Evolutionary conservation across 2,797 vertebrate species (phyloP), one percentile per base, ranked within the genome.

Genomic region (Catharus ustulatus): DNA sequence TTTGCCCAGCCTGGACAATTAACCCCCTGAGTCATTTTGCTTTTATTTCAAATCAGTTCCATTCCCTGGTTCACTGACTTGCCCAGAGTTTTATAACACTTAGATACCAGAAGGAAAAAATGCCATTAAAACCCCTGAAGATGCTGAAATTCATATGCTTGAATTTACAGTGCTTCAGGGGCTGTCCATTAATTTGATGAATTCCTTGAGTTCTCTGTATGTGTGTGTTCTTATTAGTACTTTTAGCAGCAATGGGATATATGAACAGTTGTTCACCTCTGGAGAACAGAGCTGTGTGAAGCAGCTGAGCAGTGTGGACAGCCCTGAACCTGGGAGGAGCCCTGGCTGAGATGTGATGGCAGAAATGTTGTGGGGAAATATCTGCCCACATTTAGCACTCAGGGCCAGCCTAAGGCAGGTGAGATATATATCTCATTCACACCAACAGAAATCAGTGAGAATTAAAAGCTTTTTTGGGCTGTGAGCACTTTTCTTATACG

Each of bases 21-120:
- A 95, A 97, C 91, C 87, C 92, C 79, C 58, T 91, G 87, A 94
- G 95, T 93, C 69, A 94, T 95, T 94, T 84, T 93, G 82, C 45
- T 96, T 95, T 94, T 96, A 86, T 94, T 95, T 96, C 79, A 79
- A 77, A 89, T 83, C 72, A 93, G 61, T 85, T 91, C 42, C 62
- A 74, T 80, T 95, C 68, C 78, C 68, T 72, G 61, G 22, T 85
- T 94, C 81, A 21, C 84, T 68, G 74, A 32, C 61, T 94, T 94
- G 84, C 89, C 64, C 11, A 15, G 61, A 85, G 81, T 94, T 93
- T 93, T 93, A 85, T 89, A 94, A 89, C 57, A 73, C 64, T 94
- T 46, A 74, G 57, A 79, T 58, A 94, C n/a, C 72, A 95, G 68
- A 87, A 92, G 72, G 55, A n/a, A 78, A 92, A 93, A 96, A 93